phyloP scores from a whole-genome alignment of 2,797 vertebrate species.

The Chloroceryle inda region DNA sequence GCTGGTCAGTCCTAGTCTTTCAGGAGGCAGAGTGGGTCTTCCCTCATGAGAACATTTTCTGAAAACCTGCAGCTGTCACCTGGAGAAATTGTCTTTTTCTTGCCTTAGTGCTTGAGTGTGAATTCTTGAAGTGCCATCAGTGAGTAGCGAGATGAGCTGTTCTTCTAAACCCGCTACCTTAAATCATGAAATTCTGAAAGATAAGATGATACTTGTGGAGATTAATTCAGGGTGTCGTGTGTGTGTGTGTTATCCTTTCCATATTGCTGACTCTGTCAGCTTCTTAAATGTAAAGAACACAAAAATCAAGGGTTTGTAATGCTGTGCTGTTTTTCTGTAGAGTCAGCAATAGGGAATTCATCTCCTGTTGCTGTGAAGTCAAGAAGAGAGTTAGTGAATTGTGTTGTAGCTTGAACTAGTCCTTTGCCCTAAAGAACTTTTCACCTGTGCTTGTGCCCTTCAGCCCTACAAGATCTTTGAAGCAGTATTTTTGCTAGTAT shows the following conservation, averaged over 20 bases:
- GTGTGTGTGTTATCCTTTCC: background rate
- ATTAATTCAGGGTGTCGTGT: background rate
- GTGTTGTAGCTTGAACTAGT: background rate
- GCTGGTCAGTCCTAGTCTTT: background rate
- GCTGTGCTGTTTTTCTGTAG: background rate
- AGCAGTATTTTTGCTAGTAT: background rate
- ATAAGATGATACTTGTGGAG: background rate
- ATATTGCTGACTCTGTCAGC: background rate
- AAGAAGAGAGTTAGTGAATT: background rate
- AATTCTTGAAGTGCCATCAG: background rate
- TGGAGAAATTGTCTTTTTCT: background rate
- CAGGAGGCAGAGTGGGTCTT: background rate
- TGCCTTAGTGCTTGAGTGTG: background rate
- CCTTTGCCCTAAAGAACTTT: background rate
- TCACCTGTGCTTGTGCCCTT: background rate
- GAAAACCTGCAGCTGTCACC: background rate
- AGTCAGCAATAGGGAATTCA: background rate
- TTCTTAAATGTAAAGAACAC: background rate
- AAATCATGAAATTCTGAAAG: background rate
- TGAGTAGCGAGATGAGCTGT: background rate
- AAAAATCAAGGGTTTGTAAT: background rate
- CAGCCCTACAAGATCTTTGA: background rate
- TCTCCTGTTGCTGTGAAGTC: background rate
- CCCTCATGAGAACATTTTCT: background rate
- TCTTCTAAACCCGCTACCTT: background rate